Evolutionary conservation across 2,888 invertebrate species (phyloP), one percentile per base, ranked within the genome.

Genomic region (Diadegma fenestrale): DNA sequence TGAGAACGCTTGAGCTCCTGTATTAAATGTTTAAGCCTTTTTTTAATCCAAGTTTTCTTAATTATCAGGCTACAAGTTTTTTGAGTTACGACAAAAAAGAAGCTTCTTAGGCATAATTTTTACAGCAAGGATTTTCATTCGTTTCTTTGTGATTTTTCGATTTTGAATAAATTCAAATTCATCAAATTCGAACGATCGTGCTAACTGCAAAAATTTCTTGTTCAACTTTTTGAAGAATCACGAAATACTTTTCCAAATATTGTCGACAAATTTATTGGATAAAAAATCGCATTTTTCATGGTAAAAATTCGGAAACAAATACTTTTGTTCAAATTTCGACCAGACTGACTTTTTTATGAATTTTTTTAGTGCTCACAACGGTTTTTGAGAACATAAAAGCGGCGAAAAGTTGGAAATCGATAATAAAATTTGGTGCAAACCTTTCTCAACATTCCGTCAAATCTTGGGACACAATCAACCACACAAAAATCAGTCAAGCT

Each of bases 1-100:
- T 63, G 99, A 99, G 94, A 99, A 99, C 79, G 97, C 95, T 92
- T 97, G 97, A 14, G 98, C 97, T 87, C 97, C 98, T 97, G 94
- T 37, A 94, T 51, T 45, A 73, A 58, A 68, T 14, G 14, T 14
- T 1, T 6, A 58, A 58, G 4, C 8, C 2, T 54, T 54, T 26
- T 3, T 51, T 51, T 58, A 26, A 14, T 6, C 26, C 0, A 12
- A 58, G 14, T 1, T 58, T 58, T 58, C 5, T 37, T 8, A 37
- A 10, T 37, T 58, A 26, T 14, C 0, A 26, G 8, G 14, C 5
- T 58, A 5, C 19, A 71, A 71, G 68, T 51, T 37, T n/a, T 33
- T 68, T 14, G 22, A 22, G 30, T n/a, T 33, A 17, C 63, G 7
- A 61, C 33, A 7, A n/a, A n/a, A 14, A 64, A 64, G 43, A 43